These are phyloP conservation scores for Troglohyphantes excavatus DNA, from an alignment of 2,888 invertebrate genomes.

Conservation along the genomic window DNA sequence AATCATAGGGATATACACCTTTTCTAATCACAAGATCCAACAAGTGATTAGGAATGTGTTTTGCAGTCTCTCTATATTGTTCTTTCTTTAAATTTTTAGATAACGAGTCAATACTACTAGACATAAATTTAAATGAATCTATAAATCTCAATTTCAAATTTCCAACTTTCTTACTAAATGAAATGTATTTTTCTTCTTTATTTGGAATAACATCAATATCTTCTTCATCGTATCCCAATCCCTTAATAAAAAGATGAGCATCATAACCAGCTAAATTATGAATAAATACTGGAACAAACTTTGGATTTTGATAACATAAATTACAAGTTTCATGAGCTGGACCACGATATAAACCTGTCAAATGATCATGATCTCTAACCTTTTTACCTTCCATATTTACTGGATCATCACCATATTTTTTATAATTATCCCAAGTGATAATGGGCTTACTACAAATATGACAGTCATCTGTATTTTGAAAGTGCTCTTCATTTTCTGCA, in stretches of 20 bases:
- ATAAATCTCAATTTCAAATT: slow-evolving; percentile 79
- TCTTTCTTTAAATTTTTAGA: slow-evolving; percentile 71
- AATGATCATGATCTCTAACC: no score
- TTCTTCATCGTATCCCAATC: background rate
- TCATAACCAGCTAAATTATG: slow-evolving; percentile 67
- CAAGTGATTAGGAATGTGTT: slow-evolving; percentile 60
- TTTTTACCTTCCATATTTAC: no score
- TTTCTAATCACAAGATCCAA: slow-evolving; percentile 78
- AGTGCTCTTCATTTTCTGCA: no score
- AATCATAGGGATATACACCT: slow-evolving; percentile 81
- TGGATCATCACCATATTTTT: no score
- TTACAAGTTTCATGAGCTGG: no score
- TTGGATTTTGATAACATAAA: no score
- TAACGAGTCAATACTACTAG: background rate
- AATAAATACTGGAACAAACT: no score
- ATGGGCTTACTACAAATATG: no score
- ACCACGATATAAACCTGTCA: no score
- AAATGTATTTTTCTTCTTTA: slow-evolving; percentile 59
- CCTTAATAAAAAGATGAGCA: slow-evolving; percentile 45
- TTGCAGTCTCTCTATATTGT: slow-evolving; percentile 47
- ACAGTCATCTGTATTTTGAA: no score
- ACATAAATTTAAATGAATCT: slow-evolving; percentile 79
- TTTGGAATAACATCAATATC: slow-evolving; percentile 77
- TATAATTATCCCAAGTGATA: no score
- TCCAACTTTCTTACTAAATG: slow-evolving; percentile 48